A percentile compares a stretch with the other conserved stretches of the same genome.
Conservation (phyloP, 2,888 invertebrate genomes). For the Alsophila aescularia region DNA sequence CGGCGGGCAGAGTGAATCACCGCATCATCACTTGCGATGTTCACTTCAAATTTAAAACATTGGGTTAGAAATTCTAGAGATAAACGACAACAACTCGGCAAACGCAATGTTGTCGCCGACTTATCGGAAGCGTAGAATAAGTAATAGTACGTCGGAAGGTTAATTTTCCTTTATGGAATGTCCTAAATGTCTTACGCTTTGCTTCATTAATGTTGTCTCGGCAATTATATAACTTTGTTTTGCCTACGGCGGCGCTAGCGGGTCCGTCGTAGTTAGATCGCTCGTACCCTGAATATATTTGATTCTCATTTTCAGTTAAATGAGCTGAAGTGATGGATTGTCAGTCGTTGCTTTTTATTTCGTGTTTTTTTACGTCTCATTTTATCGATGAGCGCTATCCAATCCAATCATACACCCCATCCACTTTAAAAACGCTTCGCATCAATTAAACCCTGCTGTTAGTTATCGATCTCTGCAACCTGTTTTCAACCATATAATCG, state of each 20-base stretch:
- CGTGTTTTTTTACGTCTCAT: too few relatives aligned
- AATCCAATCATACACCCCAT: too few relatives aligned
- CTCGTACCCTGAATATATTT: constrained; percentile 3
- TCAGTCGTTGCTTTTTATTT: constrained; percentile 7
- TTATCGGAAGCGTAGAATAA: too few relatives aligned
- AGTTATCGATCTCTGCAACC: too few relatives aligned
- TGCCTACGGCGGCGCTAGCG: background rate
- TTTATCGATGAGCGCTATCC: too few relatives aligned
- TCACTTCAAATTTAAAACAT: background rate
- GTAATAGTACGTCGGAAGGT: too few relatives aligned
- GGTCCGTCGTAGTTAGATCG: background rate
- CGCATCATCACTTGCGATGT: background rate
- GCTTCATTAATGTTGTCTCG: background rate
- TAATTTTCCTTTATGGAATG: constrained; percentile 1
- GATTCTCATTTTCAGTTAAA: constrained; percentile 1
- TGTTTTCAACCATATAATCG: too few relatives aligned
- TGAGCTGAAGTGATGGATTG: constrained; percentile 11
- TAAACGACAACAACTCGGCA: background rate
- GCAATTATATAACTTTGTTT: background rate
- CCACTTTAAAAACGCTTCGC: too few relatives aligned
- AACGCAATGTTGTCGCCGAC: constrained; percentile 2
- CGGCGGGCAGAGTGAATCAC: constrained; percentile 1
- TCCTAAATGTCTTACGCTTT: background rate
- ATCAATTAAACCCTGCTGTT: too few relatives aligned
- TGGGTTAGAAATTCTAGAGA: background rate